phyloP scores from a whole-genome alignment of 2,113 vertebrate genomes.

The Gymnocephalus cernua region DNA sequence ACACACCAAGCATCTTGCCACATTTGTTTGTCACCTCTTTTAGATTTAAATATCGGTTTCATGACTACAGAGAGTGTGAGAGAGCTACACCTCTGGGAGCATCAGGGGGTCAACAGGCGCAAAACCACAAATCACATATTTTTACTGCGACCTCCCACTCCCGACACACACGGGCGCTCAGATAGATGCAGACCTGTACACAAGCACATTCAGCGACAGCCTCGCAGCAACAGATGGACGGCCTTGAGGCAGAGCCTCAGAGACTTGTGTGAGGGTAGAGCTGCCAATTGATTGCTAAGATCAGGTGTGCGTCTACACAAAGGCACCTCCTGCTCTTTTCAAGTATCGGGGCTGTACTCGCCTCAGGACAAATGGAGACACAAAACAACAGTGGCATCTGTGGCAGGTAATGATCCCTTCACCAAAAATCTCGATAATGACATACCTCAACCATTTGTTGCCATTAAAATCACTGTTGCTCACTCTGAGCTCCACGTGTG shows the following conservation, averaged over 20 bases:
- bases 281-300: conserved; percentile 75
- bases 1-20: conserved; percentile 36
- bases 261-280: conserved; percentile 58
- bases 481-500: conserved; percentile 58
- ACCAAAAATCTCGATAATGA: conserved; percentile 76
- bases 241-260: conserved; percentile 75
- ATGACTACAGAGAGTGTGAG: conserved; percentile 31
- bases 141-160: conserved; percentile 55
- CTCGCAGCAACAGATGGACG: conserved; percentile 79
- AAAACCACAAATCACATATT: conserved; percentile 60
- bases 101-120: conserved; percentile 42
- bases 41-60: conserved; percentile 54
- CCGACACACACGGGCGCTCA: conserved; percentile 31
- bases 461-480: conserved; percentile 82
- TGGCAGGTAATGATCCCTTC: conserved; percentile 80
- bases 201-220: conserved; percentile 53
- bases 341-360: conserved; percentile 55
- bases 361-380: conserved; percentile 75
- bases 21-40: conserved; percentile 49
- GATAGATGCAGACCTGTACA: conserved; percentile 43
- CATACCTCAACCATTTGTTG: conserved; percentile 79
- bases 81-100: conserved; percentile 46
- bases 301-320: conserved; percentile 80
- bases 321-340: conserved; percentile 81
- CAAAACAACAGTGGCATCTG: conserved; percentile 80